Conservation (phyloP, 2,888 invertebrate genomes). For the Beris chalybata region DNA sequence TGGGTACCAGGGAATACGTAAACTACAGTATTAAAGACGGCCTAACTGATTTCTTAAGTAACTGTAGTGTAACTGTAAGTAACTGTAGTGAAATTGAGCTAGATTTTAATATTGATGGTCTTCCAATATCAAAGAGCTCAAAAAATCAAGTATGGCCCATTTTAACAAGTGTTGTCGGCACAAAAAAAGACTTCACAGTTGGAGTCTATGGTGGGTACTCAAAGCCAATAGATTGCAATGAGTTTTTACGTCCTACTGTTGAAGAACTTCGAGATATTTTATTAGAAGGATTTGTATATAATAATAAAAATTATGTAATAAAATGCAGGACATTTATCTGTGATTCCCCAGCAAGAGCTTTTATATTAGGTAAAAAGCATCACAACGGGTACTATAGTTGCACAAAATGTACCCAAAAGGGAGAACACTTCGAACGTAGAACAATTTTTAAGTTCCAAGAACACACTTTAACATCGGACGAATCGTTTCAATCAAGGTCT, state of each 20-base stretch:
- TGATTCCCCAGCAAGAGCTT: no score
- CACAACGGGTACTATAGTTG: slow-evolving; percentile 14
- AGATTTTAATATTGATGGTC: slow-evolving; percentile 7
- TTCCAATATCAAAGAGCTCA: not conserved
- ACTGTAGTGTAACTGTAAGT: not conserved
- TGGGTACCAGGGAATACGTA: not conserved
- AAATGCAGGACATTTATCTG: no score
- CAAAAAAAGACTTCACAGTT: not conserved
- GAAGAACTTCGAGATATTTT: not conserved
- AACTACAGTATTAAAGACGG: not conserved
- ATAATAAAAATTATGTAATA: not conserved
- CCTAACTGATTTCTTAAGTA: not conserved
- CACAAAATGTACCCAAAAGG: slow-evolving; percentile 22
- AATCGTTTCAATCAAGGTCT: slow-evolving; percentile 1
- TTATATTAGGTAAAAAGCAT: slow-evolving; percentile 15
- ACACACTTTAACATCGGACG: slow-evolving; percentile 1
- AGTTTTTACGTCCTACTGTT: not conserved
- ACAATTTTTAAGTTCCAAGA: slow-evolving; percentile 8
- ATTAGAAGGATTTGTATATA: not conserved
- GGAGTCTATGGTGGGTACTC: not conserved
- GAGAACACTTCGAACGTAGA: slow-evolving; percentile 1
- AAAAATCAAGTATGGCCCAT: slow-evolving; percentile 5
- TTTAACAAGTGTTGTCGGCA: not conserved
- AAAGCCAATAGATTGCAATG: not conserved
- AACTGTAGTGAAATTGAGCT: not conserved